Evolutionary conservation across 2,113 vertebrate genomes (phyloP), one percentile per base, ranked within the genome.

Genomic region (Mus spicilegus): DNA sequence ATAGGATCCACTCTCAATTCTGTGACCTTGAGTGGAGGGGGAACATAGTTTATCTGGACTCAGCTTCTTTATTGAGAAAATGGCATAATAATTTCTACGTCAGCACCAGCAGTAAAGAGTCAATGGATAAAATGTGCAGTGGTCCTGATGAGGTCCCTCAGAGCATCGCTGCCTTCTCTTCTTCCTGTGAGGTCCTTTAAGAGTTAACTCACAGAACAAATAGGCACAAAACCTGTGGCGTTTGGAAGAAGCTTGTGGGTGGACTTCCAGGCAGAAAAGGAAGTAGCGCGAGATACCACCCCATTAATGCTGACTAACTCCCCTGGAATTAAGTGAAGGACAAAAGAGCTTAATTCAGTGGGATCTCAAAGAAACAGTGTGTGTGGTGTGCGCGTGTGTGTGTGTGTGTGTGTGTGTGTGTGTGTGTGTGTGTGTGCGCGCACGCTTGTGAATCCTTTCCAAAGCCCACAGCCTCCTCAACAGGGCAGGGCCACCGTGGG

Each of bases 231-330:
- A 98, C 77, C 65, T 46, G 36, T 87, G 80, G 75, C 9, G 6
- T 70, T 87, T 93, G 94, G 91, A 96, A 54, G 93, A 97, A 95
- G 87, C 96, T 95, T 85, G 92, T 94, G 98, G 96, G 97, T 93
- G 97, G 97, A 88, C 95, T 91, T 95, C 90, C 96, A 98, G 89
- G 96, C 95, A 98, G 95, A 98, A 98, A 98, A 87, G 97, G 96
- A 96, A 94, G 93, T 72, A 54, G 95, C 97, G 96, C 93, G 98
- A 96, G 97, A 96, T 97, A 76, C 93, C 96, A n/a, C 82, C 82
- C 93, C 90, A 97, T 96, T 69, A 98, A 97, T 97, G 96, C 95
- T 96, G 96, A 93, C 87, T 95, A 93, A 98, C 95, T 96, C 96
- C 85, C 30, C 82, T 97, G 95, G 97, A 97, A 95, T 97, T 97